Evolutionary conservation across 2,797 vertebrate species (phyloP).

Genomic region (Tadarida brasiliensis): DNA sequence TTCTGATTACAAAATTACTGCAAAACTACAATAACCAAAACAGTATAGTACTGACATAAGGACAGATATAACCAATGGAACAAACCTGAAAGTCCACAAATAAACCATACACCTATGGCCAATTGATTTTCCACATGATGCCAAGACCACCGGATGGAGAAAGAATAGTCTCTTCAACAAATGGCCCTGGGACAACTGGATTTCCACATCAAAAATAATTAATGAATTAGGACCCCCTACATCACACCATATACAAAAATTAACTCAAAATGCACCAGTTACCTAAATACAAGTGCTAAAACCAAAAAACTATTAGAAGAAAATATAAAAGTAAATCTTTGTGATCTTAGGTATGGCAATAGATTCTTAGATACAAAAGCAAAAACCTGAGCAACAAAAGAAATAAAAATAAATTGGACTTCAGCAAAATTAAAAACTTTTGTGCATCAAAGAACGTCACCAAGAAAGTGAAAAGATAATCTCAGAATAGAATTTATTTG

Average conservation of each 20-base stretch:
- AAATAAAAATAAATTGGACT: neutral
- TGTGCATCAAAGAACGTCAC: neutral
- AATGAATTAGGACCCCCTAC: neutral
- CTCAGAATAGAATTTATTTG: conserved; percentile 4
- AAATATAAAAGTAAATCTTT: neutral
- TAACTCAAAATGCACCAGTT: neutral
- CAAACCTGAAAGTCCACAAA: neutral
- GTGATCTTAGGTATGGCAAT: neutral
- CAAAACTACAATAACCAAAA: neutral
- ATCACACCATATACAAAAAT: neutral
- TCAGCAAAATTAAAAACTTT: conserved; percentile 11
- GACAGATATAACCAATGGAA: neutral
- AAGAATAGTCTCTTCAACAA: too few species aligned
- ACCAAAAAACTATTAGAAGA: neutral
- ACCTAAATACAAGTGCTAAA: conserved; percentile 12
- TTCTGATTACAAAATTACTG: neutral
- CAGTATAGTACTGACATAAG: neutral
- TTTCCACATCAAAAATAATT: neutral
- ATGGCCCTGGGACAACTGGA: neutral
- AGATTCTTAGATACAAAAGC: neutral
- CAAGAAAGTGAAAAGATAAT: neutral
- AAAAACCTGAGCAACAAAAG: neutral
- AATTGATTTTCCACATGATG: neutral
- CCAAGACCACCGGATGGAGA: neutral
- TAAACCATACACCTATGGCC: neutral